phyloP scores from a whole-genome alignment of 2,113 vertebrate species.

The Catharus minimus region DNA sequence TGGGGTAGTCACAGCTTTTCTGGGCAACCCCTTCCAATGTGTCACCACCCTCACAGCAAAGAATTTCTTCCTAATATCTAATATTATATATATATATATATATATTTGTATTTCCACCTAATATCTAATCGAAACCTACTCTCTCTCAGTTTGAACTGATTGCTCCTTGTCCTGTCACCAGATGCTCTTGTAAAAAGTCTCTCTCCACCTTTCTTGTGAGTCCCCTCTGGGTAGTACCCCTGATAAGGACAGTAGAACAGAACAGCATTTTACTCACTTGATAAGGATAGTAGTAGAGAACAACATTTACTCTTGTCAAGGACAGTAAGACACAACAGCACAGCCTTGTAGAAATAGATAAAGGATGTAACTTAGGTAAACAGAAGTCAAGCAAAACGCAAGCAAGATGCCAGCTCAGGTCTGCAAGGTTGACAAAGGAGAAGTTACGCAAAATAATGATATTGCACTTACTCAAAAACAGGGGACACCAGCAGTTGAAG shows the following conservation, averaged over 20 bases:
- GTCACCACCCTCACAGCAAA: not conserved
- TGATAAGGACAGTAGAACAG: not conserved
- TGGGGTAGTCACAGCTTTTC: not conserved
- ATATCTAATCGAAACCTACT: not conserved
- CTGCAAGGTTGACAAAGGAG: not conserved
- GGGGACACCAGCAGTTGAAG: not conserved
- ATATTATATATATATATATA: not conserved
- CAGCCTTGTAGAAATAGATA: not conserved
- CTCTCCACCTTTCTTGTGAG: not conserved
- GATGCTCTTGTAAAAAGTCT: not conserved
- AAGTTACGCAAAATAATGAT: not conserved
- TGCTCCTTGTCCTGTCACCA: not conserved
- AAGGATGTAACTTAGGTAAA: not conserved
- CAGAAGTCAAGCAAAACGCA: not conserved
- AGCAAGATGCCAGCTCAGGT: not conserved
- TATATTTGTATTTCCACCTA: too few species aligned
- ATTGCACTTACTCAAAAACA: rapidly evolving
- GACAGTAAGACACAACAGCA: not conserved
- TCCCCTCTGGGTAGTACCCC: not conserved
- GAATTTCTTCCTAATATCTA: not conserved
- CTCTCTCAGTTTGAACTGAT: not conserved
- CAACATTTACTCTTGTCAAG: not conserved
- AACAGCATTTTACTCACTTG: not conserved
- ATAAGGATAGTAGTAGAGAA: not conserved
- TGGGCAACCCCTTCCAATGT: not conserved